Evolutionary conservation across 1,140 invertebrate species (phyloP), one percentile per base, ranked within the genome.

Genomic region (Drosophila guanche): DNA sequence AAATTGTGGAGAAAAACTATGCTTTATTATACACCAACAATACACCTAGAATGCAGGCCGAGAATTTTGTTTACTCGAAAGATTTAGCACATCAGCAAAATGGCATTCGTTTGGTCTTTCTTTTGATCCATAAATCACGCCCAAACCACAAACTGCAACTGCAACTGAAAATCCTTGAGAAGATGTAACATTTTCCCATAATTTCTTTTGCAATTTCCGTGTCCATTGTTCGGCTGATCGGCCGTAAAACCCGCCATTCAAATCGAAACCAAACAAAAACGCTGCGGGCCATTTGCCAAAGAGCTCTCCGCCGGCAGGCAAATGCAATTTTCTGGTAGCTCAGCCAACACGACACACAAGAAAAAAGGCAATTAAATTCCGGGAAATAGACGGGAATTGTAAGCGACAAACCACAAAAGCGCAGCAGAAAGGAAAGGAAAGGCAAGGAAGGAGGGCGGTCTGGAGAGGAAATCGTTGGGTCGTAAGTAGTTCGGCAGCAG

Each of bases 341-440:
- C 66, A 71, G 59, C 69, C 61, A 47, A 33, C 57, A 61, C 29
- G 52, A 33, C 57, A 61, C 29, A 59, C 47, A 27, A 83, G 58
- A 51, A 80, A 74, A 80, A 74, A 60, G 77, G 80, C 81, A 85
- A 85, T 85, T 86, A 86, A 85, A 85, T 86, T 85, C 81, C 65
- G 57, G 75, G 80, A 86, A 84, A 59, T 86, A 48, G 16, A 20
- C 55, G 57, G 43, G 52, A 63, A 63, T 51, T 40, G 43, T 56
- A 53, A 69, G 58, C 69, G 70, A 74, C 62, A 79, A 79, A 62
- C 80, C 80, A 80, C 80, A 85, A 80, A 84, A 76, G 80, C 80
- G 77, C 81, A 84, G 58, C 55, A 43, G 16, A 40, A 22, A 42
- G n/a, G 1, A 23, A 53, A 23, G 20, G 29, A 45, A 4, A 20